Conservation (phyloP, 2,888 invertebrate species). For the Dicycla oo region DNA sequence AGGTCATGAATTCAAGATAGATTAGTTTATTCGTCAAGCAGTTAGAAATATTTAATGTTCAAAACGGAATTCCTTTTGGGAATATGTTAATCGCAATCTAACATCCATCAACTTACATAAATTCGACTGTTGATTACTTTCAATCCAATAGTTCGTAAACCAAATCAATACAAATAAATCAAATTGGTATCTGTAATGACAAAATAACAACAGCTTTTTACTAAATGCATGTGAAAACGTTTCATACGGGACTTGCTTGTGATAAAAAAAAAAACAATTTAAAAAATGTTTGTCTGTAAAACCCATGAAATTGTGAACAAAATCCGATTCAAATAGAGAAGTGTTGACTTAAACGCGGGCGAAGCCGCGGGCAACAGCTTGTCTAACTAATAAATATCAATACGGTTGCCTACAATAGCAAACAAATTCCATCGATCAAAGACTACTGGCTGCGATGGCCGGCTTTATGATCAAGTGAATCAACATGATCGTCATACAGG, state of each 20-base stretch:
- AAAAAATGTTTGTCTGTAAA: too few species aligned
- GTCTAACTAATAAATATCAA: conserved; percentile 11
- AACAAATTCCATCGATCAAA: conserved; percentile 29
- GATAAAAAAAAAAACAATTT: too few species aligned
- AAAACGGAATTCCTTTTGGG: not conserved
- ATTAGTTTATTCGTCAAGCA: conserved; percentile 7
- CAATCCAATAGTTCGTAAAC: conserved; percentile 22
- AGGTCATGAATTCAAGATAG: conserved; percentile 23
- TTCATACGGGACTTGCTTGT: too few species aligned
- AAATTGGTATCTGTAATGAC: too few species aligned
- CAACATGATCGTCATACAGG: conserved; percentile 13
- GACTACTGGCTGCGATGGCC: conserved; percentile 17
- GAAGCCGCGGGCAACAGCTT: too few species aligned
- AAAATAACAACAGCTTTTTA: too few species aligned
- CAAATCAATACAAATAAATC: not conserved
- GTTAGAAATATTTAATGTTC: not conserved
- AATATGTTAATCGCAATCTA: not conserved
- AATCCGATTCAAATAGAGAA: too few species aligned
- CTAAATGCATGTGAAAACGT: too few species aligned
- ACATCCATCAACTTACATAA: conserved; percentile 16
- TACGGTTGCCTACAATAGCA: not conserved
- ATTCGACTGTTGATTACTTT: conserved; percentile 6
- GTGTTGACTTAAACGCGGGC: too few species aligned
- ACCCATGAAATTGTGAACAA: too few species aligned
- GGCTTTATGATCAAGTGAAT: conserved; percentile 25